Conservation (phyloP, 2,113 vertebrate genomes). For the Pelecanoides urinatrix region DNA sequence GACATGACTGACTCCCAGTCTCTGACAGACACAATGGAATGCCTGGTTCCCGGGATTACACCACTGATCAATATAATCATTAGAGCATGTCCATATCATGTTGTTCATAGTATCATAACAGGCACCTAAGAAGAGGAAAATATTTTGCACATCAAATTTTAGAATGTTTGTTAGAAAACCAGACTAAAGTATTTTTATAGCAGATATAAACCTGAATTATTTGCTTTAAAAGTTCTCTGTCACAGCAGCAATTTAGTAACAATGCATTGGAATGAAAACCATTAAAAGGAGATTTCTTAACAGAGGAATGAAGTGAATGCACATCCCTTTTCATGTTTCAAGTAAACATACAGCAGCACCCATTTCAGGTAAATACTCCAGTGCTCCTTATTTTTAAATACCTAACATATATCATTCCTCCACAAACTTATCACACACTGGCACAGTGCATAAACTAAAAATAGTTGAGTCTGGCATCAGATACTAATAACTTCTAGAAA, state of each 20-base stretch:
- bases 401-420: neutral
- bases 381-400: neutral
- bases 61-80: slow-evolving; percentile 98
- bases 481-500: neutral
- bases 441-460: neutral
- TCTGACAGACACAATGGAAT: slow-evolving; percentile 97
- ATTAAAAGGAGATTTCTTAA: neutral
- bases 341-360: neutral
- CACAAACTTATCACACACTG: neutral
- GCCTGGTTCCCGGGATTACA: slow-evolving; percentile 98
- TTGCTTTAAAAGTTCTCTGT: neutral
- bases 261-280: neutral
- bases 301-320: neutral
- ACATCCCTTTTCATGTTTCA: neutral
- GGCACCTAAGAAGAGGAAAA: slow-evolving; percentile 78
- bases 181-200: neutral
- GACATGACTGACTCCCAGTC: slow-evolving; percentile 93
- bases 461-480: neutral
- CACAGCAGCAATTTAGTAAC: neutral
- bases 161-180: neutral
- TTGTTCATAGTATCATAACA: slow-evolving; percentile 97
- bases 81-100: slow-evolving; percentile 97
- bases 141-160: neutral
- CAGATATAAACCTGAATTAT: neutral
- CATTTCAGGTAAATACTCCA: neutral